Conservation (phyloP, 2,113 vertebrate genomes). For the Uria aalge region DNA sequence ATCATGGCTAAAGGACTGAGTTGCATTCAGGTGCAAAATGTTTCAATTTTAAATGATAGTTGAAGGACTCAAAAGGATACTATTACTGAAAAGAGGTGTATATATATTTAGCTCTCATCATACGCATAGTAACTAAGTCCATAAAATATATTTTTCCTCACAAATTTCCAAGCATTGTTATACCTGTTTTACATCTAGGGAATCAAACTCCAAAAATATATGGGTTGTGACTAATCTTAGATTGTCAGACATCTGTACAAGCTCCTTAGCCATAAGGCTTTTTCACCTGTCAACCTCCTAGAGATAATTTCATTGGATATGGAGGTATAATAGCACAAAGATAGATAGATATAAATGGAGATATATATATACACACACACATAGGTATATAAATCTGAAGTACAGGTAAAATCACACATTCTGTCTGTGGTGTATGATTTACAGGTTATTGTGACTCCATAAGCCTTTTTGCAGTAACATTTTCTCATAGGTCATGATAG, state of each 20-base stretch:
- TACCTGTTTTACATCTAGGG: not conserved
- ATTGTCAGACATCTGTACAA: not conserved
- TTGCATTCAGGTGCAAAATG: not conserved
- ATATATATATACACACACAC: not conserved
- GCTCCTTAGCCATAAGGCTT: not conserved
- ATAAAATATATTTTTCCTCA: not conserved
- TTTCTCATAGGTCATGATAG: not conserved
- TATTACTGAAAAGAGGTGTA: not conserved
- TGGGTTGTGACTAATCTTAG: not conserved
- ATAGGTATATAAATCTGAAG: not conserved
- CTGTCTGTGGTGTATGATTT: not conserved
- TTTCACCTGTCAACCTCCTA: not conserved
- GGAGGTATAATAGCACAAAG: not conserved
- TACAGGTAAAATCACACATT: not conserved
- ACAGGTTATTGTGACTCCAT: not conserved
- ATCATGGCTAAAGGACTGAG: not conserved
- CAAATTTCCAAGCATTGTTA: not conserved
- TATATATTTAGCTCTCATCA: not conserved
- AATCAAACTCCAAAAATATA: not conserved
- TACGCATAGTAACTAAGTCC: not conserved
- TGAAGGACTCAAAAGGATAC: not conserved
- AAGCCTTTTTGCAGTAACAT: not conserved
- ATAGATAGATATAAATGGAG: not conserved
- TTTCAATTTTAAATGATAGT: not conserved
- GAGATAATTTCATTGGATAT: not conserved